These are phyloP conservation scores for Pandemis cinnamomeana DNA, from an alignment of 2,888 invertebrate species.

Conservation along the genomic window DNA sequence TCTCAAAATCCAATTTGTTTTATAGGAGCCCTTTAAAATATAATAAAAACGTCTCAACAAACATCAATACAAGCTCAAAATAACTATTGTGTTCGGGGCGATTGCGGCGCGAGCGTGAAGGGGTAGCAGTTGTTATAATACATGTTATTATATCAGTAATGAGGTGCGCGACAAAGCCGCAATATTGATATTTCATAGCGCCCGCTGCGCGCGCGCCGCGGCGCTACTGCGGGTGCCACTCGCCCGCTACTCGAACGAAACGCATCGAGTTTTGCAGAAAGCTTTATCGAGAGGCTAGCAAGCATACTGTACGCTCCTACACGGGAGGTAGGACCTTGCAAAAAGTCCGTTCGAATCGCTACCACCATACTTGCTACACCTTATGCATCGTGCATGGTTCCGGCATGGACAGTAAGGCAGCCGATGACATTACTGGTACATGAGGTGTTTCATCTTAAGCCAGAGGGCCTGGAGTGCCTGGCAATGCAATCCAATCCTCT, in stretches of 20 bases:
- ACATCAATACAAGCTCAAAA: conserved; percentile 21
- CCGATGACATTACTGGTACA: too few relatives aligned
- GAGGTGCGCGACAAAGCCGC: conserved; percentile 33
- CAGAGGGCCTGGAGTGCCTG: too few relatives aligned
- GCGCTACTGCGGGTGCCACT: conserved; percentile 17
- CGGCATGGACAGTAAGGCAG: too few relatives aligned
- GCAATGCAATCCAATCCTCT: too few relatives aligned
- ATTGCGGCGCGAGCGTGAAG: conserved; percentile 15
- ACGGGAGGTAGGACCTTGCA: too few relatives aligned
- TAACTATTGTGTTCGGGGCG: conserved; percentile 11
- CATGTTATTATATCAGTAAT: conserved; percentile 34
- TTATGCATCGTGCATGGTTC: too few relatives aligned
- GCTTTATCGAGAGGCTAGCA: too few relatives aligned
- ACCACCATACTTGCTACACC: too few relatives aligned
- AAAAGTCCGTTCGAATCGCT: too few relatives aligned
- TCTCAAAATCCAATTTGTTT: conserved; percentile 11
- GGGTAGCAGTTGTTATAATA: conserved; percentile 29
- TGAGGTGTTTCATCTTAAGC: too few relatives aligned
- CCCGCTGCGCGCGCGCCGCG: conserved; percentile 35
- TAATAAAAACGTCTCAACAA: conserved; percentile 35
- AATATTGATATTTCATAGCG: conserved; percentile 40
- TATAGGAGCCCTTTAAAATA: conserved; percentile 11
- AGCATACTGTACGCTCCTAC: too few relatives aligned
- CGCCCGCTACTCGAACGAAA: conserved; percentile 5
- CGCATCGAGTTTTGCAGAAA: background rate